phyloP scores from a whole-genome alignment of 2,113 vertebrate genomes.

The Mandrillus leucophaeus region DNA sequence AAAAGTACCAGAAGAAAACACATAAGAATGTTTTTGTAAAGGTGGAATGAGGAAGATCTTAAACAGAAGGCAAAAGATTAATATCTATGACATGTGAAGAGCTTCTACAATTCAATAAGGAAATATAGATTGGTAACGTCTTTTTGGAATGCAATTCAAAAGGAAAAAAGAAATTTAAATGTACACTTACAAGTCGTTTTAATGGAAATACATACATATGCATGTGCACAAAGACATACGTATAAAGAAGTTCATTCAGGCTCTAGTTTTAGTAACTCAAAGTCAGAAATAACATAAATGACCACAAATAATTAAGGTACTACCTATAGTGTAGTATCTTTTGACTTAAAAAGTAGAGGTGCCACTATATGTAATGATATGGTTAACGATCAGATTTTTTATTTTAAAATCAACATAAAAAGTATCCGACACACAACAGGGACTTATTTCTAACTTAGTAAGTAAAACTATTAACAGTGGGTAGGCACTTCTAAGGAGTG shows the following conservation, averaged over 20 bases:
- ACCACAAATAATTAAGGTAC: neutral
- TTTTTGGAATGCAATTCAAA: neutral
- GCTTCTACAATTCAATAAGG: neutral
- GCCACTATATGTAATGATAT: neutral
- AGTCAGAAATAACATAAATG: constrained; percentile 32
- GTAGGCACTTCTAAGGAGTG: neutral
- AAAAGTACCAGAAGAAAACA: constrained; percentile 28
- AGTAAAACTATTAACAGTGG: neutral
- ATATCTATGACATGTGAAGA: neutral
- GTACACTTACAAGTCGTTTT: neutral
- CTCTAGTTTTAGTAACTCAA: neutral
- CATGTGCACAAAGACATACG: neutral
- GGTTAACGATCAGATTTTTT: neutral
- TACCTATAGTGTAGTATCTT: neutral
- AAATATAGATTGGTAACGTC: neutral
- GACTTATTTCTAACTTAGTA: constrained; percentile 12
- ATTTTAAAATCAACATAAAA: constrained; percentile 7
- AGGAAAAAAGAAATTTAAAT: neutral
- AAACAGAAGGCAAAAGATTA: constrained; percentile 29
- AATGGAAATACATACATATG: neutral
- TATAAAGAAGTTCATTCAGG: neutral
- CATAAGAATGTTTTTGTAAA: neutral
- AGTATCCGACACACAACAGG: neutral
- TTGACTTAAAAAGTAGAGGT: neutral
- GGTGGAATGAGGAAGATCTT: neutral